Percentiles rank a stretch among this genome's conserved stretches.
phyloP scores from a whole-genome alignment of 92 coral and sea anemone genomes.

The Porites cylindrica region DNA sequence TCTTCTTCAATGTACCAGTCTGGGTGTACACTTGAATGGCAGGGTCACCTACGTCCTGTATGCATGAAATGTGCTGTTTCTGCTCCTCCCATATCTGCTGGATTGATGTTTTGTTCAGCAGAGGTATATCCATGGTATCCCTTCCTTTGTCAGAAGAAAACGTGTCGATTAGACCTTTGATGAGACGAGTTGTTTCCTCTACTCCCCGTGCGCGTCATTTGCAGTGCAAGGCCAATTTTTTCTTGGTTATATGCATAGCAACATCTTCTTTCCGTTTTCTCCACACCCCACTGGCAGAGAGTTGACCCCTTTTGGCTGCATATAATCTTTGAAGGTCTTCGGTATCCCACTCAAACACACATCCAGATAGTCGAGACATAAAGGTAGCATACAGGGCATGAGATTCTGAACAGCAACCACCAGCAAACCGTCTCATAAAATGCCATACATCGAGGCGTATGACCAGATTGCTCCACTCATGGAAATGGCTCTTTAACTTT shows the following conservation, averaged over 20 bases:
- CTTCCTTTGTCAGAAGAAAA: too few relatives aligned
- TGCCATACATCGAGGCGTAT: slow-evolving; percentile 31
- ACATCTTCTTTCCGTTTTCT: background rate
- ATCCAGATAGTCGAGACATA: background rate
- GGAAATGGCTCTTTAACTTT: background rate
- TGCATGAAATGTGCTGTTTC: too few relatives aligned
- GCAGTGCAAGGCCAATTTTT: slow-evolving; percentile 27
- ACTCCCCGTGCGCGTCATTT: background rate
- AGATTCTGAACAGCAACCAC: slow-evolving; percentile 21
- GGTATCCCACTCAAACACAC: slow-evolving; percentile 35
- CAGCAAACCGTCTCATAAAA: slow-evolving; percentile 36
- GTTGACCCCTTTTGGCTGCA: slow-evolving; percentile 26
- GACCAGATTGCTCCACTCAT: background rate
- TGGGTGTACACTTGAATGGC: too few relatives aligned
- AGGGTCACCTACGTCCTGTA: too few relatives aligned
- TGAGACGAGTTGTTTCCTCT: too few relatives aligned
- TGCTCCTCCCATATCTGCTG: too few relatives aligned
- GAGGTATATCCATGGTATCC: too few relatives aligned
- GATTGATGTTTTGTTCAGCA: too few relatives aligned
- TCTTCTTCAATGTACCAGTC: too few relatives aligned
- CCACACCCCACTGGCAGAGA: background rate
- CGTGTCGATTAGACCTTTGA: too few relatives aligned
- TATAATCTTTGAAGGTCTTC: slow-evolving; percentile 3
- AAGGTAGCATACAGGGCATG: slow-evolving; percentile 36
- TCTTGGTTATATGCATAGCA: background rate